Percentiles rank a stretch among this genome's conserved stretches.
Evolutionary conservation across 2,797 vertebrate species (phyloP).

Genomic region (Amblyraja radiata): DNA sequence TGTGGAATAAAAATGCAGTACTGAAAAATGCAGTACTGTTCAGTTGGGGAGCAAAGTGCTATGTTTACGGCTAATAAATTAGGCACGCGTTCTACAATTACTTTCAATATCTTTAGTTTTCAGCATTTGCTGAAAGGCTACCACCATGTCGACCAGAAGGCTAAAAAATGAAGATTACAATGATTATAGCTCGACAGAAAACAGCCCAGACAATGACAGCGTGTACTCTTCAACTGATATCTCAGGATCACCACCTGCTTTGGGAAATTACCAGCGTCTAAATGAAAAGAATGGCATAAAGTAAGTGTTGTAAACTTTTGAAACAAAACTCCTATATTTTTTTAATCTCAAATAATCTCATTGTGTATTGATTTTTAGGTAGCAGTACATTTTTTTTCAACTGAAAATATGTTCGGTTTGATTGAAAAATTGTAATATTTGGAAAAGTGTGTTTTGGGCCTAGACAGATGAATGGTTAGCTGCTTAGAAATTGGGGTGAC

Average conservation of each 20-base stretch:
- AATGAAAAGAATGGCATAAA: conserved; percentile 57
- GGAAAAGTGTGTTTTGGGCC: no score
- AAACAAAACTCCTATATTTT: not conserved
- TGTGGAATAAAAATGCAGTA: no score
- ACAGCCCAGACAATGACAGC: conserved; percentile 47
- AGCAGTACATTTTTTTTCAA: not conserved
- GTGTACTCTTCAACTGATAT: not conserved
- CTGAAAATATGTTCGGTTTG: not conserved
- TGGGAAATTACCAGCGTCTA: conserved; percentile 52
- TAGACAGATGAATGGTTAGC: not conserved
- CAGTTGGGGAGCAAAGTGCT: not conserved
- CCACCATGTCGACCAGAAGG: conserved; percentile 61
- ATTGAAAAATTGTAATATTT: not conserved
- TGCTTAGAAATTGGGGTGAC: not conserved
- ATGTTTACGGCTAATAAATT: not conserved
- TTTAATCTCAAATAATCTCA: not conserved
- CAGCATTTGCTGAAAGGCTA: conserved; percentile 44
- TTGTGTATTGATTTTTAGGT: not conserved
- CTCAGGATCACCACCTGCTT: conserved; percentile 45
- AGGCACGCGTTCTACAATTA: not conserved
- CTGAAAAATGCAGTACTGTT: not conserved
- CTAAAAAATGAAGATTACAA: conserved; percentile 60
- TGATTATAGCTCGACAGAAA: conserved; percentile 64
- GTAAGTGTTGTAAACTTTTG: conserved; percentile 50
- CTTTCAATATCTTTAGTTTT: not conserved